Conservation (phyloP, 2,797 vertebrate species). For the Spondyliosoma cantharus region DNA sequence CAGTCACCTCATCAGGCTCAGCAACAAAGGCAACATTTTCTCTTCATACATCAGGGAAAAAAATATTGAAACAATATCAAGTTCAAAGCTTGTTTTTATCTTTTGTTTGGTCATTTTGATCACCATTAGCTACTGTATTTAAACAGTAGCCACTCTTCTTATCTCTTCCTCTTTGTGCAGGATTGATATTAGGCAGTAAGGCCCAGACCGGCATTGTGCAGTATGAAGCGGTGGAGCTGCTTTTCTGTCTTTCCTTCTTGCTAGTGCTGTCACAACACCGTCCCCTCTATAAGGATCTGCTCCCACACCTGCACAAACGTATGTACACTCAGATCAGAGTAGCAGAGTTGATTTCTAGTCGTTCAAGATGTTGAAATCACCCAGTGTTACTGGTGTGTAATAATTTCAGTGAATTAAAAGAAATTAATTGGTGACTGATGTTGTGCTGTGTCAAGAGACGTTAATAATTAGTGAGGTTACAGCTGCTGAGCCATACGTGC, state of each 20-base stretch:
- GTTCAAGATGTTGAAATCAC: too few species aligned
- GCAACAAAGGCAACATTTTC: slow-evolving; percentile 85
- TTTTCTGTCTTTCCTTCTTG: slow-evolving; percentile 88
- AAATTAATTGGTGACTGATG: background rate
- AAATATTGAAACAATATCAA: background rate
- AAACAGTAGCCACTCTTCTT: too few species aligned
- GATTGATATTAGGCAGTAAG: slow-evolving; percentile 69
- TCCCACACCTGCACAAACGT: slow-evolving; percentile 85
- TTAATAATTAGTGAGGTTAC: background rate
- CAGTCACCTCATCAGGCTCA: slow-evolving; percentile 83
- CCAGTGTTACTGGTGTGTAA: background rate
- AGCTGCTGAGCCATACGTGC: background rate
- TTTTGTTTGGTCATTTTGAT: background rate
- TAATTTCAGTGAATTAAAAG: background rate
- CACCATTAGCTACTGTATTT: too few species aligned
- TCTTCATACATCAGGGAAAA: background rate
- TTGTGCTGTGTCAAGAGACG: background rate
- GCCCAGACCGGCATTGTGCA: slow-evolving; percentile 77
- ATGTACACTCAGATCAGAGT: slow-evolving; percentile 59
- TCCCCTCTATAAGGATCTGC: slow-evolving; percentile 84
- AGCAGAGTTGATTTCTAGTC: background rate
- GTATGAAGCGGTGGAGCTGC: slow-evolving; percentile 86
- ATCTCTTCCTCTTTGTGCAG: slow-evolving; percentile 38
- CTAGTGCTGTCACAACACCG: slow-evolving; percentile 84
- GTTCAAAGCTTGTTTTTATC: background rate